Percentiles rank a stretch among this genome's conserved stretches.
phyloP scores from a whole-genome alignment of 2,888 invertebrate genomes.

The Himalopsyche anomala region DNA sequence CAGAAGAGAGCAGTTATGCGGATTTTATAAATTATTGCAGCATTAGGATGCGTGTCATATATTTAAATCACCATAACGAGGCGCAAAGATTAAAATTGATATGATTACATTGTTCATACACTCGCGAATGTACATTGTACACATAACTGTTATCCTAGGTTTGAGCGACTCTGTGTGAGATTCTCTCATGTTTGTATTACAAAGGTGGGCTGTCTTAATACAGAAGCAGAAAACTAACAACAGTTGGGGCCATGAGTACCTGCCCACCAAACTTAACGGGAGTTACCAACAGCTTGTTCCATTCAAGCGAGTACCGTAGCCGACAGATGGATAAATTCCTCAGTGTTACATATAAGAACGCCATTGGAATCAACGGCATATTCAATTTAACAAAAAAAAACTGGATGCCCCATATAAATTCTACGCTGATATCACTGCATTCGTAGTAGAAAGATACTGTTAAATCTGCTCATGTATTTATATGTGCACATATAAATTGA shows the following conservation, averaged over 20 bases:
- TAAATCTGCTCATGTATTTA: no score
- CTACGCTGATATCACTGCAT: neutral
- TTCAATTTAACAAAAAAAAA: conserved; percentile 16
- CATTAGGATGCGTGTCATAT: no score
- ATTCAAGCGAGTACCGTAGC: conserved; percentile 43
- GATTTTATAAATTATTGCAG: no score
- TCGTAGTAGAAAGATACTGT: no score
- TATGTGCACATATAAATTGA: no score
- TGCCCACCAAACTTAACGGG: conserved; percentile 19
- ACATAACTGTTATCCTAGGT: conserved; percentile 1
- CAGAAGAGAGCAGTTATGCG: no score
- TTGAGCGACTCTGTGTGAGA: neutral
- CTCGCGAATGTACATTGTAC: neutral
- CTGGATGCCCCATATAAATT: conserved; percentile 19
- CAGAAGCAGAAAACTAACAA: conserved; percentile 22
- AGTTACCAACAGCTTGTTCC: conserved; percentile 34
- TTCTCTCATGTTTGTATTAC: conserved; percentile 22
- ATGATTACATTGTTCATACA: neutral
- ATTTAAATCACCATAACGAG: neutral
- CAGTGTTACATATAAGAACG: neutral
- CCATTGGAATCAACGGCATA: neutral
- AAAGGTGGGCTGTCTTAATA: conserved; percentile 29
- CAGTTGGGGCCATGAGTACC: conserved; percentile 1
- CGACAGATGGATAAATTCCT: conserved; percentile 25
- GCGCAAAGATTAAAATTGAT: conserved; percentile 31